Conservation (phyloP, 1,140 invertebrate species). For the Radopholus similis region DNA sequence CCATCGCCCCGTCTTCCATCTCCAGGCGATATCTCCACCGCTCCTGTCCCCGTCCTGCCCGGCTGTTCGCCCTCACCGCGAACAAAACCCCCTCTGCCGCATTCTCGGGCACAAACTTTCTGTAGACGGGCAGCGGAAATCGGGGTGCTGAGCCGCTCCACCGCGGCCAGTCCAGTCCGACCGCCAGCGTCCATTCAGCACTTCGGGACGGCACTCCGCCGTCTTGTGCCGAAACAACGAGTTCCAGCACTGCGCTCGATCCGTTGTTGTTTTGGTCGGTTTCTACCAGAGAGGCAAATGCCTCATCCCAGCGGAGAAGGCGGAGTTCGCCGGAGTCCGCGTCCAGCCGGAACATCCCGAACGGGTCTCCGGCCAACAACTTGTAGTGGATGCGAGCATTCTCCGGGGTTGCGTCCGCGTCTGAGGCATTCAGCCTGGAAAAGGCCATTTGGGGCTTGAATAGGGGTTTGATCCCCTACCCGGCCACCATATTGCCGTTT, state of each 20-base stretch:
- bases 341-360: slow-evolving; percentile 24
- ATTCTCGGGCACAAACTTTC: slow-evolving; percentile 30
- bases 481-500: neutral
- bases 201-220: slow-evolving; percentile 19
- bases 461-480: no score
- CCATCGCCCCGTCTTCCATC: slow-evolving; percentile 26
- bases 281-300: slow-evolving; percentile 15
- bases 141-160: slow-evolving; percentile 30
- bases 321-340: slow-evolving; percentile 18
- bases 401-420: slow-evolving; percentile 1
- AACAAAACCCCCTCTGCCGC: slow-evolving; percentile 14
- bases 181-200: slow-evolving; percentile 10
- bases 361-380: slow-evolving; percentile 33
- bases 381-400: slow-evolving; percentile 26
- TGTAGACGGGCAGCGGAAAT: slow-evolving; percentile 29
- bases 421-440: neutral
- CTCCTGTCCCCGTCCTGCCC: neutral
- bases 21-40: slow-evolving; percentile 22
- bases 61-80: slow-evolving; percentile 20
- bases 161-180: slow-evolving; percentile 13
- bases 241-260: no score
- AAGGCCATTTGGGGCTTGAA: neutral
- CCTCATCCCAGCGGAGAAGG: slow-evolving; percentile 40
- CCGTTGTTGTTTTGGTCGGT: neutral
- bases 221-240: slow-evolving; percentile 20